Base-by-base conservation (phyloP, 2,113 vertebrate species). In the Bolborhynchus lineola region DNA sequence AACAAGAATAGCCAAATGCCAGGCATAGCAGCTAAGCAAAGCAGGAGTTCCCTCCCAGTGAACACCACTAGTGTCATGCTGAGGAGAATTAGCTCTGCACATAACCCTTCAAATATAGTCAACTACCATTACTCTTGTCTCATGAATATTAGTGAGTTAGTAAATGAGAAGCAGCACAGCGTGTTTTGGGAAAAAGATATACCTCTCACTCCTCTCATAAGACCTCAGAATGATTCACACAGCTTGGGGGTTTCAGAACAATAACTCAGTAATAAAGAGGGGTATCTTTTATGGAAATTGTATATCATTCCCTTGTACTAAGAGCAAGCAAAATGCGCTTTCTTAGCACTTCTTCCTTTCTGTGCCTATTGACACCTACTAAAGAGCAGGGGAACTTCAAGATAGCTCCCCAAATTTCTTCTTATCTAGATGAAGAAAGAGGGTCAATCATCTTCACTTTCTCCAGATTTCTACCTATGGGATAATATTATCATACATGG, bases 1-100 rank as follows among this genome's bases (percentile, higher is more conserved):
- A 94, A 33, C 25, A 49, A 65, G 91, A 91, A 90, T 17, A 84
- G 69, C 25, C 86, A 94, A 93, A 95, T 91, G 37, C 86, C 92
- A 95, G 81, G 49, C 90, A 93, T 93, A 76, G 42, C 74, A 57
- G 47, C 16, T 7, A 31, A 89, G 65, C 69, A 91, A 89, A 84
- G 88, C 31, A 88, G 86, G 68, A 90, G 77, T 35, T 86, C 86
- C 80, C 65, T 80, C 64, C 63, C 60, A 49, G 9, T 1, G 29
- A 46, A 62, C 42, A 39, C 29, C 46, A 69, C 25, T 20, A 31
- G 26, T 1, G 21, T 2, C 33, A 3, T 1, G 3, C 68, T 65
- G 50, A 69, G 46, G 37, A 83, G 60, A 80, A 24, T 28, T 47
- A 4, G 16, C 47, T 33, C 60, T 49, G 57, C 44, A 46, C 24